Percentiles rank a stretch among this genome's conserved stretches.
These are phyloP conservation scores for Actenoides lindsayi DNA, from an alignment of 2,113 vertebrate species.

Conservation along the genomic window DNA sequence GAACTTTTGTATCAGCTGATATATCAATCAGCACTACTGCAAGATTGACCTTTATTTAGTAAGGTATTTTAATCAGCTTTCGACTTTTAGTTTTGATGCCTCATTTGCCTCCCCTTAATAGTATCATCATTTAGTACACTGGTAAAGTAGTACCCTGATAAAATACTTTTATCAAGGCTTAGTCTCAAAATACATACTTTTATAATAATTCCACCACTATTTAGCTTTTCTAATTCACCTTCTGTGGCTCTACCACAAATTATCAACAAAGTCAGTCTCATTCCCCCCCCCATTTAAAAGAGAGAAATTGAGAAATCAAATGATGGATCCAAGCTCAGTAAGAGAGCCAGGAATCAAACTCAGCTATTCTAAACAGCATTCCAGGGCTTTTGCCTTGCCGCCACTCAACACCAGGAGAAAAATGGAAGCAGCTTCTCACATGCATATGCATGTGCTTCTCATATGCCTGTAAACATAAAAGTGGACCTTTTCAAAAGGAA, in stretches of 20 bases:
- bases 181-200: not conserved
- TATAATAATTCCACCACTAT: not conserved
- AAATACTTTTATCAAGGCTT: not conserved
- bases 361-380: not conserved
- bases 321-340: not conserved
- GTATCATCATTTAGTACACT: not conserved
- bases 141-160: not conserved
- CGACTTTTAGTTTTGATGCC: not conserved
- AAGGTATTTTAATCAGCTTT: conserved; percentile 62
- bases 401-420: not conserved
- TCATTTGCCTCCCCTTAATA: conserved; percentile 29
- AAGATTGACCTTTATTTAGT: conserved; percentile 57
- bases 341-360: not conserved
- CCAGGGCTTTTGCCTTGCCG: not conserved
- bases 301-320: not conserved
- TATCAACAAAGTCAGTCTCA: not conserved
- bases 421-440: not conserved
- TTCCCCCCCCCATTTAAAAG: not conserved
- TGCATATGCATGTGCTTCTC: not conserved
- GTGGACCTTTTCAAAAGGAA: not conserved
- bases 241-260: not conserved
- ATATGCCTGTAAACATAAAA: not conserved
- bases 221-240: not conserved
- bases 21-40: conserved; percentile 37
- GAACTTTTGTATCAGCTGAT: conserved; percentile 50